These are phyloP conservation scores for Lasioglossum malachurum DNA, from an alignment of 2,888 invertebrate species.

Conservation along the genomic window DNA sequence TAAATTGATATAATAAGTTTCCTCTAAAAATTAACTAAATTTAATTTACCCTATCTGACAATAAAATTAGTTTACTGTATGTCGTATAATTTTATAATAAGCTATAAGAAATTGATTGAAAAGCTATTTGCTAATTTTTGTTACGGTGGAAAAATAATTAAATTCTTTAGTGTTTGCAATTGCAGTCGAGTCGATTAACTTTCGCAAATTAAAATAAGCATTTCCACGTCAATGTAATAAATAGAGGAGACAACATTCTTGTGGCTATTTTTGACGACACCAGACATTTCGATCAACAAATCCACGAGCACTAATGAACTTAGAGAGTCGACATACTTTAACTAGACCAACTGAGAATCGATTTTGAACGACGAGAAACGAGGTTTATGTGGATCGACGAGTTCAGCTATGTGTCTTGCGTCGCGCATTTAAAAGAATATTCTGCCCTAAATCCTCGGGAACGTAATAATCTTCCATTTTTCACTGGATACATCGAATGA, in stretches of 20 bases:
- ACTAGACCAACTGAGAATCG: slow-evolving; percentile 42
- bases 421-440: slow-evolving; percentile 3
- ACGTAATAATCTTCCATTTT: background rate
- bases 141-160: background rate
- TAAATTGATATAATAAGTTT: background rate
- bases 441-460: background rate
- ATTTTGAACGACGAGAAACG: slow-evolving; percentile 32
- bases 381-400: slow-evolving; percentile 17
- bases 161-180: background rate
- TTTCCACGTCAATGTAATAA: background rate
- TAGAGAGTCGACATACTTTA: slow-evolving; percentile 35
- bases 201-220: background rate
- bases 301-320: slow-evolving; percentile 43
- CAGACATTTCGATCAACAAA: slow-evolving; percentile 31
- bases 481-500: background rate
- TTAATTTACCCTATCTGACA: background rate
- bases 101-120: background rate
- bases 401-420: background rate
- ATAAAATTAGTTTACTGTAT: background rate
- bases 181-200: background rate
- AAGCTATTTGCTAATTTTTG: background rate
- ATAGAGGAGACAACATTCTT: background rate
- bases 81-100: background rate
- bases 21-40: background rate
- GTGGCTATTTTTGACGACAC: background rate